A percentile compares a stretch with the other conserved stretches of the same genome.
Evolutionary conservation across 2,113 vertebrate genomes (phyloP).

Genomic region (Notarius lentiginosus): DNA sequence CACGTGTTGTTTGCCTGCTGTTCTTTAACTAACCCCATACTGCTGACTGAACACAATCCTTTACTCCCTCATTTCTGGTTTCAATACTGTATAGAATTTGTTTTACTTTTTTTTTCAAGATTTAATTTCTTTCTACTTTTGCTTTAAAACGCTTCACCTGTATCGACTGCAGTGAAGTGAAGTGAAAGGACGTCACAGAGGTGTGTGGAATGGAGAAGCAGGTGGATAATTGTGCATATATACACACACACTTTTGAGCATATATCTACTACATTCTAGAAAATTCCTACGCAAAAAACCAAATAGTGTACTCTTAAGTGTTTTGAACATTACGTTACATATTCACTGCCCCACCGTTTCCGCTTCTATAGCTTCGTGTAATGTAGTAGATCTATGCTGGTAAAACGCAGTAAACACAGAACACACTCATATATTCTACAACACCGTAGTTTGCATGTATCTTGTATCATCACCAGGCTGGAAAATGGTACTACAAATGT

Average conservation of each 20-base stretch:
- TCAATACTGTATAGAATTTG: conserved; percentile 8
- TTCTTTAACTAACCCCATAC: conserved; percentile 68
- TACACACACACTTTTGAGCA: conserved; percentile 54
- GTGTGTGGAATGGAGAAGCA: conserved; percentile 52
- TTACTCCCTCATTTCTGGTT: conserved; percentile 67
- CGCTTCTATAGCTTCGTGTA: conserved; percentile 39
- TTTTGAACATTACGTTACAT: not conserved
- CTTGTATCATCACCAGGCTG: conserved; percentile 74
- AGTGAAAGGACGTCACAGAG: conserved; percentile 62
- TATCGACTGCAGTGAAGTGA: conserved; percentile 56
- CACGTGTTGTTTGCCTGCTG: conserved; percentile 69
- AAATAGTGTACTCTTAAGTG: not conserved
- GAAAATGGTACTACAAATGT: conserved; percentile 55
- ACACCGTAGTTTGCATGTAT: conserved; percentile 74
- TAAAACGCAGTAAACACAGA: conserved; percentile 49
- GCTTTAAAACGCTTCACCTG: conserved; percentile 50
- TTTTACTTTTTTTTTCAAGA: conserved; percentile 7
- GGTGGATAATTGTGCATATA: conserved; percentile 57
- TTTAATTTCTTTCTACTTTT: conserved; percentile 54
- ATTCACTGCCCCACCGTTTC: conserved; percentile 4
- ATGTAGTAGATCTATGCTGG: conserved; percentile 71
- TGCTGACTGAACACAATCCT: conserved; percentile 68
- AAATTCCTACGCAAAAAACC: conserved; percentile 37
- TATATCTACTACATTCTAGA: conserved; percentile 60
- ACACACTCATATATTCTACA: conserved; percentile 63